A percentile compares a stretch with the other conserved stretches of the same genome.
phyloP scores from a whole-genome alignment of 35 echinoderm and acorn worm genomes.

The Holothuria glaberrima region DNA sequence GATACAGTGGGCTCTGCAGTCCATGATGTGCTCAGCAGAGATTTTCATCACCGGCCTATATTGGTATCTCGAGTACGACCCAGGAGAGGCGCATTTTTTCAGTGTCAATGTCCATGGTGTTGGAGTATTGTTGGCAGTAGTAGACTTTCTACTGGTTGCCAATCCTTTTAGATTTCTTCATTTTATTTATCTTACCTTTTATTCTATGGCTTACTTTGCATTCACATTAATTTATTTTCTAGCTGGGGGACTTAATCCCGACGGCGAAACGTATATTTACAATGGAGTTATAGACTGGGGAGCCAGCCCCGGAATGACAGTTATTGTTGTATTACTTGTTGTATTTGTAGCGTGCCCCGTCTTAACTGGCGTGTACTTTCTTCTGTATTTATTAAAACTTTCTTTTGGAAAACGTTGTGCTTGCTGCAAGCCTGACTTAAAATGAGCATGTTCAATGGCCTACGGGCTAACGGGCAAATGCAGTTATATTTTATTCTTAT shows the following conservation, averaged over 20 bases:
- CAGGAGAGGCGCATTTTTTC: slow-evolving; percentile 54
- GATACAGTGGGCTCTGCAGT: slow-evolving; percentile 71
- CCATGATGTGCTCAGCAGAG: slow-evolving; percentile 34
- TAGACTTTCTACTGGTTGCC: slow-evolving; percentile 67
- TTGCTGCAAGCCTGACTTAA: not conserved
- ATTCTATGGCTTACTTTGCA: slow-evolving; percentile 64
- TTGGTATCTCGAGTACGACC: slow-evolving; percentile 73
- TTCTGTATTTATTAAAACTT: slow-evolving; percentile 55
- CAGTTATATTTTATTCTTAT: too few species aligned
- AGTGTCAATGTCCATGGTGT: slow-evolving; percentile 76
- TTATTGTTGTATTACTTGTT: slow-evolving; percentile 20
- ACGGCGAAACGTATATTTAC: slow-evolving; percentile 72
- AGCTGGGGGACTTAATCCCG: slow-evolving; percentile 76
- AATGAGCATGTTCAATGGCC: too few species aligned
- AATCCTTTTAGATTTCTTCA: slow-evolving; percentile 77
- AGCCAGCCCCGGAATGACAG: not conserved
- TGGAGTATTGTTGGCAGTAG: slow-evolving; percentile 50
- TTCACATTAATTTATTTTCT: slow-evolving; percentile 78
- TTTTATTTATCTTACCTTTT: slow-evolving; percentile 57
- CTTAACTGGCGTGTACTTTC: slow-evolving; percentile 71
- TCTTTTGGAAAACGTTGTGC: slow-evolving; percentile 56
- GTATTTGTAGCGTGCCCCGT: slow-evolving; percentile 70
- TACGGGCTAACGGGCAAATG: too few species aligned
- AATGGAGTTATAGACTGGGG: slow-evolving; percentile 70
- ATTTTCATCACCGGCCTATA: slow-evolving; percentile 68